phyloP scores from a whole-genome alignment of 2,797 vertebrate genomes.

The Leptoclinus maculatus region DNA sequence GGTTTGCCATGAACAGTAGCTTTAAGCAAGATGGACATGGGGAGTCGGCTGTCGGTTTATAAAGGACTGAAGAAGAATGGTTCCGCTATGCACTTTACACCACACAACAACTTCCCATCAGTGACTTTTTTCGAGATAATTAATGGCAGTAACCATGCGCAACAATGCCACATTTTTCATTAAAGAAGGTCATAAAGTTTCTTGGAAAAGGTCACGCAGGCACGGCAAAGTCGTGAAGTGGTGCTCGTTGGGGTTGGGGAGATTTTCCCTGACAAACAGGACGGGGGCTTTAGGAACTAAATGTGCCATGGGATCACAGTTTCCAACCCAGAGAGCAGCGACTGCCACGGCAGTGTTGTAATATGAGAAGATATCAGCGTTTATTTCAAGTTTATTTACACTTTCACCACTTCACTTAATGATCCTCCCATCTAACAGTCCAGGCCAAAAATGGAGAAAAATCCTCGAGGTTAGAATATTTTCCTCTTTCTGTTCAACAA shows the following conservation, averaged over 20 bases:
- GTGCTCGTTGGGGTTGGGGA: constrained; percentile 38
- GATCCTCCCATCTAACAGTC: constrained; percentile 58
- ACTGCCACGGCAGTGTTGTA: constrained; percentile 59
- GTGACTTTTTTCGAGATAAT: constrained; percentile 67
- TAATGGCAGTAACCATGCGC: constrained; percentile 63
- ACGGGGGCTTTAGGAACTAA: constrained; percentile 64
- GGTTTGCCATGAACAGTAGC: constrained; percentile 56
- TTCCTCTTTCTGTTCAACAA: constrained; percentile 70
- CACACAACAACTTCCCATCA: constrained; percentile 65
- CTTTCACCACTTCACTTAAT: constrained; percentile 74
- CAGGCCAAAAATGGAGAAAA: constrained; percentile 70
- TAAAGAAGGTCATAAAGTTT: constrained; percentile 79
- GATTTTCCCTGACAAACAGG: constrained; percentile 65
- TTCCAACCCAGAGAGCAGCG: constrained; percentile 70
- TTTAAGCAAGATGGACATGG: constrained; percentile 53
- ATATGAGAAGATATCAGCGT: constrained; percentile 73
- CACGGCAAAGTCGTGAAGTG: constrained; percentile 56
- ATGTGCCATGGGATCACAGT: constrained; percentile 81
- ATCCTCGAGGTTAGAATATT: constrained; percentile 56
- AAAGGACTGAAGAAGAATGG: constrained; percentile 48
- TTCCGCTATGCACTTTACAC: constrained; percentile 53
- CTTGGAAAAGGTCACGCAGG: constrained; percentile 75
- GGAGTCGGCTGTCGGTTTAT: constrained; percentile 46
- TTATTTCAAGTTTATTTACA: constrained; percentile 80
- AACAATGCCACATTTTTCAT: constrained; percentile 79